Evolutionary conservation across 2,113 vertebrate species (phyloP), one percentile per base, ranked within the genome.

Genomic region (Hystrix brachyura): DNA sequence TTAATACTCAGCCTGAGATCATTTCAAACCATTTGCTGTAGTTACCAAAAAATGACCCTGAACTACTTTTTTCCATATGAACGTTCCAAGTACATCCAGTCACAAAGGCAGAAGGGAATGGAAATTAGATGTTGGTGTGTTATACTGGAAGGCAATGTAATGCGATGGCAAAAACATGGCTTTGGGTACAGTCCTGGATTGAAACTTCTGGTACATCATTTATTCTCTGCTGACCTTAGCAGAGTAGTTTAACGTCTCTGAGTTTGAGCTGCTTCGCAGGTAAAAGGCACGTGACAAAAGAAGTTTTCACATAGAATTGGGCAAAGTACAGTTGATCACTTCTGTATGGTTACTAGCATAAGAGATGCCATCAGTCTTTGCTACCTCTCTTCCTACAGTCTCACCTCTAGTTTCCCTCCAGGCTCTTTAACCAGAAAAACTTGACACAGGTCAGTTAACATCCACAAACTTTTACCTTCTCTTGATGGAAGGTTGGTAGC

Each of bases 21-120:
- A 81, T 64, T 91, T 93, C 62, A 79, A 87, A 84, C 94, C n/a
- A 90, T 84, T 95, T 94, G 57, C 43, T 87, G 29, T 34, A 87
- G 32, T 92, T 92, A 83, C 62, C 65, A 96, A 71, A 18, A 91
- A 79, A 67, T 83, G 29, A 94, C 25, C 57, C 27, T 95, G 53
- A 72, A 55, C 17, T 72, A 53, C 67, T 43, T 87, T 90, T 90
- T 86, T 76, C 90, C 74, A n/a, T 76, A 81, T 74, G 76, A 62
- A 53, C 29, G 6, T 87, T 91, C 84, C 62, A 87, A 92, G 53
- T 92, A 69, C 13, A 78, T 76, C n/a, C 62, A 96, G 67, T 62
- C 84, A 86, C 34, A 90, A 53, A 88, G 79, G 38, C 67, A 71
- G 27, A 38, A 94, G 18, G 25, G 27, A 57, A 87, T 94, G 76